A percentile compares a stretch with the other conserved stretches of the same genome.
Evolutionary conservation across 37 sponge, comb jelly and placozoan species (phyloP).

Genomic region (Geodia barretti): DNA sequence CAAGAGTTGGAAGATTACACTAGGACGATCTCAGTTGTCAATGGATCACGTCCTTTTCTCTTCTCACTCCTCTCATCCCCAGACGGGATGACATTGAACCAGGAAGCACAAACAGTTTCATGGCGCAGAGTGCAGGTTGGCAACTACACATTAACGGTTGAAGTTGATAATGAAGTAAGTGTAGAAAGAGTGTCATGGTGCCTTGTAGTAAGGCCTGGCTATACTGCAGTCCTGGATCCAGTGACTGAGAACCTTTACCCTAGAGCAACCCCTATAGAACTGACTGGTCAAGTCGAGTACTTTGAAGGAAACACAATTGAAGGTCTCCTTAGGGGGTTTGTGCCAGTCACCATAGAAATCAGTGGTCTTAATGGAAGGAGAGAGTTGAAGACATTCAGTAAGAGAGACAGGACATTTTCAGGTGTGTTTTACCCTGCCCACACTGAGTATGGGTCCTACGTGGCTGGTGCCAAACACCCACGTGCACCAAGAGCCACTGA

Average conservation of each 20-base stretch:
- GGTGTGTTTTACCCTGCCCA: constrained; percentile 15
- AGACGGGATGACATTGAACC: constrained; percentile 8
- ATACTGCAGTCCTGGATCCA: constrained; percentile 13
- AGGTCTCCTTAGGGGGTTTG: constrained; percentile 10
- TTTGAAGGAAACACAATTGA: not conserved
- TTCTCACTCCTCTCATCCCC: constrained; percentile 22
- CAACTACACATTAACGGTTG: constrained; percentile 25
- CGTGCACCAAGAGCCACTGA: not conserved
- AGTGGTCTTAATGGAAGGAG: not conserved
- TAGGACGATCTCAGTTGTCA: not conserved
- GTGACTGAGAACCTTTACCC: constrained; percentile 7
- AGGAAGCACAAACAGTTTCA: not conserved
- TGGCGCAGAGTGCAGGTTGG: constrained; percentile 31
- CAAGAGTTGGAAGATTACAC: constrained; percentile 11
- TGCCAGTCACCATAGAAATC: constrained; percentile 37
- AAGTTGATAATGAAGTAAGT: constrained; percentile 26
- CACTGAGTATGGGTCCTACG: constrained; percentile 36
- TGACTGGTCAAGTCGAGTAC: constrained; percentile 20
- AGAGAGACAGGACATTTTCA: constrained; percentile 8
- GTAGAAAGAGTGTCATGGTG: not conserved
- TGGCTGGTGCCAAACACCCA: constrained; percentile 31
- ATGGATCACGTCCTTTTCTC: constrained; percentile 25
- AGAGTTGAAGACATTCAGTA: constrained; percentile 17
- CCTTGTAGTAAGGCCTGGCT: constrained; percentile 14
- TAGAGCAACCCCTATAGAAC: constrained; percentile 2